Conservation (phyloP, 2,888 invertebrate genomes). For the Scaptomyza cyrtandrae region DNA sequence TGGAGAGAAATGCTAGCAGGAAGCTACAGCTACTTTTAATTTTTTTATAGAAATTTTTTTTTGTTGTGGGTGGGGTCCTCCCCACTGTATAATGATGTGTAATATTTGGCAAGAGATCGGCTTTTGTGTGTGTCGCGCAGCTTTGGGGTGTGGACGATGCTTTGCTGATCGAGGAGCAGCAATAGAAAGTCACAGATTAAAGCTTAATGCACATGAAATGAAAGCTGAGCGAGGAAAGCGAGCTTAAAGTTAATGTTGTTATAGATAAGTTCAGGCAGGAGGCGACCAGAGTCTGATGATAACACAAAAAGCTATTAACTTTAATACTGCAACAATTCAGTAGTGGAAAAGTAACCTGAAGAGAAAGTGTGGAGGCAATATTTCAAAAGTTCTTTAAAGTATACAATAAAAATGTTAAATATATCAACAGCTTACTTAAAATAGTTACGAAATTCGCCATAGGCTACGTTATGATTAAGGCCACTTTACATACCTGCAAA, state of each 20-base stretch:
- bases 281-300: conserved; percentile 23
- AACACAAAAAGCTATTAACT: conserved; percentile 22
- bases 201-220: conserved; percentile 61
- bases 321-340: conserved; percentile 13
- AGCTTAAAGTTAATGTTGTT: conserved; percentile 53
- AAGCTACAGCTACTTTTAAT: conserved; percentile 40
- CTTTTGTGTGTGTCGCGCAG: conserved; percentile 22
- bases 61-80: conserved; percentile 36
- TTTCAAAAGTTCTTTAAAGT: not conserved
- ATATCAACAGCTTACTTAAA: conserved; percentile 26
- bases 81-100: conserved; percentile 69
- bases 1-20: conserved; percentile 50
- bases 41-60: not conserved
- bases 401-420: not conserved
- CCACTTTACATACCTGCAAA: conserved; percentile 54
- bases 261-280: conserved; percentile 41
- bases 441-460: not conserved
- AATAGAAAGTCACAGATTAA: conserved; percentile 70
- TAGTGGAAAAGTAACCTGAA: not conserved
- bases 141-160: conserved; percentile 34
- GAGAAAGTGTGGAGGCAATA: not conserved
- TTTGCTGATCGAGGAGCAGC: conserved; percentile 41
- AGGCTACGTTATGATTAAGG: not conserved
- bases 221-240: conserved; percentile 40
- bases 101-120: conserved; percentile 49